Evolutionary conservation across 2,797 vertebrate species (phyloP).

Genomic region (Tamandua tetradactyla): DNA sequence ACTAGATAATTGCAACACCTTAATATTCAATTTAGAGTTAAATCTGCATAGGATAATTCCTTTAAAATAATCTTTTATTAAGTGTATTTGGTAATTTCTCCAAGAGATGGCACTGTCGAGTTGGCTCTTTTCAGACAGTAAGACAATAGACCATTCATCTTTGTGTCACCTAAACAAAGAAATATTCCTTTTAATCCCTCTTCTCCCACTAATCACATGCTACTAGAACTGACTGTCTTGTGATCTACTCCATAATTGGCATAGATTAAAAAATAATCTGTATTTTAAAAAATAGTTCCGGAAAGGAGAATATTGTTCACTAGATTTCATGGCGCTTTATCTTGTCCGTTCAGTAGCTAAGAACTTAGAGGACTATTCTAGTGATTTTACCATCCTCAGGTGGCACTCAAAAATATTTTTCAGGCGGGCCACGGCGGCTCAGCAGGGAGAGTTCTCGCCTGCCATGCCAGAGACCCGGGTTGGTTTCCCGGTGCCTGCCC

Average conservation of each 20-base stretch:
- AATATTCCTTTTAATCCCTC: slow-evolving; percentile 71
- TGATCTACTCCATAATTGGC: slow-evolving; percentile 61
- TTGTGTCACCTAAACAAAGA: slow-evolving; percentile 80
- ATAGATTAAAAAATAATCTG: slow-evolving; percentile 56
- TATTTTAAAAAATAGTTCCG: slow-evolving; percentile 3
- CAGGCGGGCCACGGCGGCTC: no score
- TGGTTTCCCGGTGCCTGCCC: no score
- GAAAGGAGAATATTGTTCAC: slow-evolving; percentile 53
- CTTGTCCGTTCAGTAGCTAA: slow-evolving; percentile 44
- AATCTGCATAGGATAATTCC: neutral
- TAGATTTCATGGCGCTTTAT: slow-evolving; percentile 49
- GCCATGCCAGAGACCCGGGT: no score
- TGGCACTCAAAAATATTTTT: slow-evolving; percentile 22
- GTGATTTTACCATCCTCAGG: slow-evolving; percentile 9
- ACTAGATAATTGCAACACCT: neutral
- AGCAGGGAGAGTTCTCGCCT: no score
- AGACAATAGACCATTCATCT: slow-evolving; percentile 82
- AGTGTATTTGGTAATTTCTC: slow-evolving; percentile 53
- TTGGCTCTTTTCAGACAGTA: neutral
- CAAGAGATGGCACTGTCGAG: slow-evolving; percentile 76
- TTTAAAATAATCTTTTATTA: neutral
- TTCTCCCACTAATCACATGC: slow-evolving; percentile 69
- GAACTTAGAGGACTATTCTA: slow-evolving; percentile 44
- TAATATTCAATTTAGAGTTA: neutral
- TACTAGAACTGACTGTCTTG: slow-evolving; percentile 74